phyloP scores from a whole-genome alignment of 2,113 vertebrate genomes.

The Recurvirostra avosetta region DNA sequence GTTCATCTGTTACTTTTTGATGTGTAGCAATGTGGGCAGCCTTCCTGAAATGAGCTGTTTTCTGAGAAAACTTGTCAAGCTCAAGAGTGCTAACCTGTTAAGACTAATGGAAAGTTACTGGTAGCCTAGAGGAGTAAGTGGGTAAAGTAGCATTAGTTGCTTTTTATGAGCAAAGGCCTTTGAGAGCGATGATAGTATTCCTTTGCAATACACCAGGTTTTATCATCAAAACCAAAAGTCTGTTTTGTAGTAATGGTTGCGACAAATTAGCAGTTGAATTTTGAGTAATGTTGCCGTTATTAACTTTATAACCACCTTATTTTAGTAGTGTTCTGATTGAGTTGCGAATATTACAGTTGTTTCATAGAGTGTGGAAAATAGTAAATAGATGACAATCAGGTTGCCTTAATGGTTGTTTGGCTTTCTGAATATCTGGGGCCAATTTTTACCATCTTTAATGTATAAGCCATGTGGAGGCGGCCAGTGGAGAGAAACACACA shows the following conservation, averaged over 20 bases:
- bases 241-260: not conserved
- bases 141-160: not conserved
- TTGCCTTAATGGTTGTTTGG: not conserved
- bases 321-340: not conserved
- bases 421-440: not conserved
- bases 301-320: not conserved
- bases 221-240: not conserved
- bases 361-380: not conserved
- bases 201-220: not conserved
- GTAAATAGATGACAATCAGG: fast-evolving
- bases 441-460: not conserved
- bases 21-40: not conserved
- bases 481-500: not conserved
- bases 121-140: not conserved
- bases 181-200: not conserved
- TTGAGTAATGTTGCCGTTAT: not conserved
- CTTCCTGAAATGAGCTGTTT: not conserved
- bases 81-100: not conserved
- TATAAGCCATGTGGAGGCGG: not conserved
- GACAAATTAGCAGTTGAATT: not conserved
- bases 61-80: not conserved
- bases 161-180: not conserved
- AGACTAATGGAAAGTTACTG: not conserved
- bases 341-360: not conserved
- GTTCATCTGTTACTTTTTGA: not conserved